phyloP scores from a whole-genome alignment of 1,140 invertebrate genomes.

The Andrena cerasifolii region DNA sequence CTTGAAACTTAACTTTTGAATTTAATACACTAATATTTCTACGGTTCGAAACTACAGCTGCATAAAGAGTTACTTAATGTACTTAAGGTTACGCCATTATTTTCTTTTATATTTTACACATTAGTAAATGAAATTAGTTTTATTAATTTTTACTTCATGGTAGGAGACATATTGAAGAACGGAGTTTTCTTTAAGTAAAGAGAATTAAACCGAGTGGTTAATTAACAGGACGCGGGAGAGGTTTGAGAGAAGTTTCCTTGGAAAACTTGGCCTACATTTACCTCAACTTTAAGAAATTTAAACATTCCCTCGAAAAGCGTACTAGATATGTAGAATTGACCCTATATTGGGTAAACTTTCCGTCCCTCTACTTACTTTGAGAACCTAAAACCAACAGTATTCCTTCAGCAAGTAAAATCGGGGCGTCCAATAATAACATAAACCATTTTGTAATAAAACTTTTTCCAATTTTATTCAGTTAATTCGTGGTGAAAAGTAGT shows the following conservation, averaged over 20 bases:
- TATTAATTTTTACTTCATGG: background rate
- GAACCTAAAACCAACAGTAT: background rate
- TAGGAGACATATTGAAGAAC: background rate
- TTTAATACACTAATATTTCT: too few species aligned
- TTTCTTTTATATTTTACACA: too few species aligned
- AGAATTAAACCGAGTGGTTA: background rate
- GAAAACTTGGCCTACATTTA: slow-evolving; percentile 1
- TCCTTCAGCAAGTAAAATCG: background rate
- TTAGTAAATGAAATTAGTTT: background rate
- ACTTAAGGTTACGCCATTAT: too few species aligned
- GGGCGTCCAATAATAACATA: too few species aligned
- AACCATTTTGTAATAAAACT: too few species aligned
- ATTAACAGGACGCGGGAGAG: background rate
- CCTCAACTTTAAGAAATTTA: background rate
- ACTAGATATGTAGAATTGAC: slow-evolving; percentile 3
- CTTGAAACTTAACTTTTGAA: too few species aligned
- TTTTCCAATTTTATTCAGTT: too few species aligned
- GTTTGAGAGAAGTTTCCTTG: background rate
- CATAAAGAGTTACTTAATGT: too few species aligned
- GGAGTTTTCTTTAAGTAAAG: background rate
- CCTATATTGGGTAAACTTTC: background rate
- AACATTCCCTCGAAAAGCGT: background rate
- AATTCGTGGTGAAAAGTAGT: too few species aligned
- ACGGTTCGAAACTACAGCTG: too few species aligned
- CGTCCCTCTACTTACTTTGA: background rate